phyloP scores from a whole-genome alignment of 2,888 invertebrate genomes.

The Nesidiocoris tenuis region DNA sequence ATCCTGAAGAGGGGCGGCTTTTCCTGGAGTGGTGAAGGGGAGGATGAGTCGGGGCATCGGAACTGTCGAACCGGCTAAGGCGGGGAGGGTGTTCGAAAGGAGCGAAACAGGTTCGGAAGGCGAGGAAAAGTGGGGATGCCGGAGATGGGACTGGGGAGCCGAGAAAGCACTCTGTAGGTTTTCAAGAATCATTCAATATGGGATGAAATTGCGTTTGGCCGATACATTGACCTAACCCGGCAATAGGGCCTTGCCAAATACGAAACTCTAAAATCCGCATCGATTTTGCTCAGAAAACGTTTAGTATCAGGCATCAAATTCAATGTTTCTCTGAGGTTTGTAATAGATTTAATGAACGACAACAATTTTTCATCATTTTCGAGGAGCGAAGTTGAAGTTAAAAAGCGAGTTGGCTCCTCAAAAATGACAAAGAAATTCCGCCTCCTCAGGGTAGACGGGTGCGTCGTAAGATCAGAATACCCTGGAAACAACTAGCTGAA shows the following conservation, averaged over 20 bases:
- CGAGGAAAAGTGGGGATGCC: background rate
- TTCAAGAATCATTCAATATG: constrained; percentile 33
- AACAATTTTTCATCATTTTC: no score
- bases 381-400: no score
- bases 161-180: constrained; percentile 14
- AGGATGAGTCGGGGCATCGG: constrained; percentile 4
- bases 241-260: background rate
- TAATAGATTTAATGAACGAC: no score
- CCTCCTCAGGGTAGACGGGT: no score
- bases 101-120: background rate
- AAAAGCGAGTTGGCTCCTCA: no score
- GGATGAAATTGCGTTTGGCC: constrained; percentile 20
- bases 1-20: constrained; percentile 27
- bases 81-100: constrained; percentile 3
- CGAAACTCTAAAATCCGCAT: background rate
- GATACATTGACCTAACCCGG: constrained; percentile 6
- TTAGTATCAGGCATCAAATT: no score
- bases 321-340: no score
- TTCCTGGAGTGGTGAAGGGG: constrained; percentile 8
- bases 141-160: background rate
- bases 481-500: no score
- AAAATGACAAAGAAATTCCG: no score
- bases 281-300: no score
- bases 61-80: background rate
- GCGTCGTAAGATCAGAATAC: no score